Conservation (phyloP, 2,888 invertebrate genomes). For the Eupithecia pulchellata region DNA sequence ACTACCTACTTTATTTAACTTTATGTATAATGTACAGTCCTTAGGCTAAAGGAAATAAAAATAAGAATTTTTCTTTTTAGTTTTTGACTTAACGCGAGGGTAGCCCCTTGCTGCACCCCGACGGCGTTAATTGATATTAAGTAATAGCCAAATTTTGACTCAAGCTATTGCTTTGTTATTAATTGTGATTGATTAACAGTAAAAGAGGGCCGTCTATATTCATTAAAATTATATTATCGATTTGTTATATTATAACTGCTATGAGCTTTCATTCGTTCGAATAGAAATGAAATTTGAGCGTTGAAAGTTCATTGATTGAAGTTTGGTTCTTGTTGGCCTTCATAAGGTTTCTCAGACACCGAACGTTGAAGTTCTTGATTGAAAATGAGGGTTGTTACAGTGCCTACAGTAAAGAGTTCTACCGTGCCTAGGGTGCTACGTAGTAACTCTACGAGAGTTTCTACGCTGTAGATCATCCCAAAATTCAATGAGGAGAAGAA, state of each 20-base stretch:
- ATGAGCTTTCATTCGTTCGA: background rate
- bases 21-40: no score
- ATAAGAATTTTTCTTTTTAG: background rate
- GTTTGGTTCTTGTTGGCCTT: background rate
- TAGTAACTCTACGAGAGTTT: background rate
- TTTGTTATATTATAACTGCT: background rate
- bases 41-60: background rate
- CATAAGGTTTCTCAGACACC: constrained; percentile 2
- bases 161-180: background rate
- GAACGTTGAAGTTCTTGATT: background rate
- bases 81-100: no score
- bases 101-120: background rate
- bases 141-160: background rate
- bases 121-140: background rate
- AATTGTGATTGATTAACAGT: constrained; percentile 10
- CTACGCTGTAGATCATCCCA: background rate
- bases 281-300: background rate
- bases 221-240: background rate
- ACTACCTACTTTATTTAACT: no score
- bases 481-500: no score
- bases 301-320: background rate
- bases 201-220: background rate
- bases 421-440: background rate
- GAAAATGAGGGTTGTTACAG: background rate
- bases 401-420: background rate